Conservation (phyloP, 64 coral and sea anemone genomes). For the Pocillopora damicornis region DNA sequence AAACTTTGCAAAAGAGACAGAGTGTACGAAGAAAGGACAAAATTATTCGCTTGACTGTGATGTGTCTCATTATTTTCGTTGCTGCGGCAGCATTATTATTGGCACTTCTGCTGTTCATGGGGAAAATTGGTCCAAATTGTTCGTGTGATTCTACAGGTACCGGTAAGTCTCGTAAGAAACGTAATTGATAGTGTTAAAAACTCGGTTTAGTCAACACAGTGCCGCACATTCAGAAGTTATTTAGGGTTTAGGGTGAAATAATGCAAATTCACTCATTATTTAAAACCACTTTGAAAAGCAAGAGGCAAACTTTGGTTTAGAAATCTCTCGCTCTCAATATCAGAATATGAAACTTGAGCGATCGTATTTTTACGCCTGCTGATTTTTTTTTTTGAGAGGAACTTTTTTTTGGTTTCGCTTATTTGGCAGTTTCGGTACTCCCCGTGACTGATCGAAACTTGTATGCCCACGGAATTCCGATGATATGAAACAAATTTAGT, state of each 20-base stretch:
- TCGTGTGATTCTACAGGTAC: constrained; percentile 3
- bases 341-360: too few species aligned
- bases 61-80: constrained; percentile 47
- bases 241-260: not conserved
- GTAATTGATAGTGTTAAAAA: not conserved
- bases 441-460: too few species aligned
- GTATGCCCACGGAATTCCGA: too few species aligned
- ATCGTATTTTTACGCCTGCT: too few species aligned
- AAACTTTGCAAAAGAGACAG: not conserved
- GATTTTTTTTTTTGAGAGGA: too few species aligned
- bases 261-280: not conserved
- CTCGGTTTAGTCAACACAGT: not conserved
- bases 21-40: not conserved
- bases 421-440: too few species aligned
- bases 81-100: constrained; percentile 39
- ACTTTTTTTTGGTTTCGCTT: too few species aligned
- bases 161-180: not conserved
- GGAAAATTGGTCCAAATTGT: constrained; percentile 34
- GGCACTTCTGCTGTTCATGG: constrained; percentile 25
- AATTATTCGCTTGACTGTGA: not conserved
- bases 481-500: too few species aligned
- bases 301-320: too few species aligned
- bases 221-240: not conserved
- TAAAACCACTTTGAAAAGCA: not conserved
- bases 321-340: too few species aligned